phyloP scores from a whole-genome alignment of 1,140 invertebrate genomes.

The Bombus soroeensis region DNA sequence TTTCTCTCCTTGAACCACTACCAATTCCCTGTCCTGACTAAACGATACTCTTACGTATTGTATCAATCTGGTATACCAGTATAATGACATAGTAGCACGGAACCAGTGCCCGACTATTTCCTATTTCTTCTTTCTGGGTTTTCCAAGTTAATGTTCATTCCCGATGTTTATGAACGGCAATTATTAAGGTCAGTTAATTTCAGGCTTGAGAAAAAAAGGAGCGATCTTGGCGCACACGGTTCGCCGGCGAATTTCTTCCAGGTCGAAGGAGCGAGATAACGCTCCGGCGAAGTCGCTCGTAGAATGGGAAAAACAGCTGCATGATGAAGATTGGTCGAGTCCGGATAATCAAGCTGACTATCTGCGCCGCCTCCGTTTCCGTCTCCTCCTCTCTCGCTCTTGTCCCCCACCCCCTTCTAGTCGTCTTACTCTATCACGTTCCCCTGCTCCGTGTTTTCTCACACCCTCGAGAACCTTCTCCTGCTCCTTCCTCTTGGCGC shows the following conservation, averaged over 20 bases:
- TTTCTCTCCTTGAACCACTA: constrained; percentile 45
- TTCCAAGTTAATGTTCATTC: not conserved
- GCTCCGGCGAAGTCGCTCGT: constrained; percentile 40
- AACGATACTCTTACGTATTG: too few relatives aligned
- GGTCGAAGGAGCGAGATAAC: constrained; percentile 53
- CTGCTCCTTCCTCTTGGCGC: not conserved
- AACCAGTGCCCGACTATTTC: not conserved
- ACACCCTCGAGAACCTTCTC: not conserved
- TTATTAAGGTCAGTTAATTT: constrained; percentile 63
- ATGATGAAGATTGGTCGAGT: constrained; percentile 66
- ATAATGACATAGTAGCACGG: too few relatives aligned
- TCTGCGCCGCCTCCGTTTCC: constrained; percentile 6
- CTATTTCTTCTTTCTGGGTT: not conserved
- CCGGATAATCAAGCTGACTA: constrained; percentile 57
- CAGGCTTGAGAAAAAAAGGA: not conserved
- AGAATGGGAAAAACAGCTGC: constrained; percentile 68
- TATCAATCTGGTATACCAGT: too few relatives aligned
- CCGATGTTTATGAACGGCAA: constrained; percentile 63
- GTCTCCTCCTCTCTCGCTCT: constrained; percentile 7
- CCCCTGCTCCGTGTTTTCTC: not conserved
- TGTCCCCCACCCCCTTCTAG: not conserved
- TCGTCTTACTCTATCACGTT: not conserved
- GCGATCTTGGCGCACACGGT: constrained; percentile 6
- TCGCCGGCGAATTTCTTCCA: constrained; percentile 52
- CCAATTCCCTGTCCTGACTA: too few relatives aligned